Percentiles rank a stretch among this genome's conserved stretches.
phyloP scores from a whole-genome alignment of 2,113 vertebrate species.

The Athene noctua region DNA sequence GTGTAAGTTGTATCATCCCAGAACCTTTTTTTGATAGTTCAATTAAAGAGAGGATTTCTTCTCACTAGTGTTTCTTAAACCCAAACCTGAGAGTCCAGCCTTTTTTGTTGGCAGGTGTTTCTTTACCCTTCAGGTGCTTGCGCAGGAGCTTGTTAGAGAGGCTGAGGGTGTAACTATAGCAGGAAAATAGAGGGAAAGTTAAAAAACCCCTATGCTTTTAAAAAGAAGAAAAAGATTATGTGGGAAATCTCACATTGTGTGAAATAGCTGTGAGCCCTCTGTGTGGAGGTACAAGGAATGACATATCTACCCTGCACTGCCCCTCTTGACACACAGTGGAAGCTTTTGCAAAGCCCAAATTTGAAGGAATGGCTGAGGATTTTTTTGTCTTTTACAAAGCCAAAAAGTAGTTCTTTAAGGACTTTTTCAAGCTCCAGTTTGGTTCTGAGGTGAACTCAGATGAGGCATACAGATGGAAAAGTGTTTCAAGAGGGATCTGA shows the following conservation, averaged over 20 bases:
- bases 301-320: not conserved
- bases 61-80: not conserved
- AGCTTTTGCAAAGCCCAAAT: not conserved
- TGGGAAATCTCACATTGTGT: not conserved
- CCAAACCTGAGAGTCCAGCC: not conserved
- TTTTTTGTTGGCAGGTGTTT: not conserved
- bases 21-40: not conserved
- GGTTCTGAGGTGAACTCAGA: not conserved
- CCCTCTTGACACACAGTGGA: not conserved
- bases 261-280: not conserved
- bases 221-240: not conserved
- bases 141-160: not conserved
- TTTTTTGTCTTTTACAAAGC: not conserved
- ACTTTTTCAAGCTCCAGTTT: not conserved
- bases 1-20: not conserved
- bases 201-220: not conserved
- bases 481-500: not conserved
- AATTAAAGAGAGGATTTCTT: not conserved
- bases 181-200: not conserved
- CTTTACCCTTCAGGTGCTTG: slow-evolving; percentile 5
- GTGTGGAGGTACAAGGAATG: not conserved
- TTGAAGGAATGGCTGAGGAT: not conserved
- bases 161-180: not conserved
- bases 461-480: not conserved
- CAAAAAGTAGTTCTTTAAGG: not conserved